Evolutionary conservation across 2,888 invertebrate genomes (phyloP), one percentile per base, ranked within the genome.

Genomic region (Sesia bembeciformis): DNA sequence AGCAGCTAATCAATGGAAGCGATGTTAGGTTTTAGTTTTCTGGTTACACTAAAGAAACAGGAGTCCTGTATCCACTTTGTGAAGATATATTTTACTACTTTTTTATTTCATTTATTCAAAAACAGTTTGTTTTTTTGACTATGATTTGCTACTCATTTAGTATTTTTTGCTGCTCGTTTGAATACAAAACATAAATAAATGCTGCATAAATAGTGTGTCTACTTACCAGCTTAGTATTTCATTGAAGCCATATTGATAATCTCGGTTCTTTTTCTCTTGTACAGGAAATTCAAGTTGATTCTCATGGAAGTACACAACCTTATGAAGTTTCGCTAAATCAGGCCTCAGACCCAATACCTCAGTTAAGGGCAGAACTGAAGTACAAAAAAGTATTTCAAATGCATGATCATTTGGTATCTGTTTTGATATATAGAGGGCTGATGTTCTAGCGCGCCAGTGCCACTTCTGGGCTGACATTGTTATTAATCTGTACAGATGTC

Each of bases 261-360:
- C 94, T 58, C 94, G 80, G 50, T 93, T 90, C 66, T 94, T 92
- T 1, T 91, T 86, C 56, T 92, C 88, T 52, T 91, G 85, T 7
- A 93, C 91, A 0, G 95, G 94, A 78, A 94, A 95, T 0, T 92
- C 87, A 40, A 95, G 76, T 70, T 95, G 94, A 74, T 95, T 95
- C 76, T 95, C 95, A 73, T 95, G 95, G 66, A 95, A 95, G 68
- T 94, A 95, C 0, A 95, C 81, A 39, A 94, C 87, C 78, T 94
- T 95, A 43, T 88, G 87, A 41, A 91, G 76, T 1, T 62, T 63
- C 1, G 75, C 78, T 50, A 95, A 78, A 72, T 94, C 93, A 3
- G 92, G 91, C 49, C 94, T 80, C 3, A 95, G 76, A 0, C 93
- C 94, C 41, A 94, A 61, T 39, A 95, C 77, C 72, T 95, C 94